Evolutionary conservation across 2,113 vertebrate genomes (phyloP), one percentile per base, ranked within the genome.

Genomic region (Hypocryptadius cinnamomeus): DNA sequence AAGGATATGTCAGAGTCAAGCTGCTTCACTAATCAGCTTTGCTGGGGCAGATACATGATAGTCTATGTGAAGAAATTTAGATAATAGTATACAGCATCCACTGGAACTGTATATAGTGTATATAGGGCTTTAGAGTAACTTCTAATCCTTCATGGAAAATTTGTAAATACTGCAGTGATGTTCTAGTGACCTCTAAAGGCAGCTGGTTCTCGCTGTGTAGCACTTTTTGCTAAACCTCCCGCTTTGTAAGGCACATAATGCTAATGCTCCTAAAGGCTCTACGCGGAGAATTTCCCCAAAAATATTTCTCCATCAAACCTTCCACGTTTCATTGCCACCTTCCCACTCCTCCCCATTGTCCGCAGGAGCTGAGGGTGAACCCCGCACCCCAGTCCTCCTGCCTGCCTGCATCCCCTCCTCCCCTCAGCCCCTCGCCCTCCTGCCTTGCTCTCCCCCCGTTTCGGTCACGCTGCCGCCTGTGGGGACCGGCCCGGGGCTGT

Each of bases 171-270:
- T 98, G 98, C 92, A 97, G 98, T 97, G 99, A 98, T 98, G 98
- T 98, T 98, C 98, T 98, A 99, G 98, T 99, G 99, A 99, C 99
- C 99, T 99, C 99, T 99, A 99, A 98, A 98, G 99, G 99, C 98
- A 97, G 98, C 96, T 97, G 92, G 79, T 88, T 95, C 69, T 60
- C 59, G 66, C 93, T 50, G 84, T 90, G 87, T 77, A 90, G 91
- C 57, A 68, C 90, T 92, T 96, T 92, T 82, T 79, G 50, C 93
- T 82, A 93, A 95, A 95, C 89, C 87, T 70, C 92, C 53, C 3
- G 54, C 79, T 97, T 87, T 87, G 81, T 89, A 84, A 42, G 47
- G 57, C 81, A 54, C 82, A 83, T 40, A 85, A 85, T 73, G 57
- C 61, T 44, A 63, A 88, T 25, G 64, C 35, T 54, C 78, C 91